Percentiles rank a stretch among this genome's conserved stretches.
phyloP scores from a whole-genome alignment of 2,888 invertebrate genomes.

The Orthosia gracilis region DNA sequence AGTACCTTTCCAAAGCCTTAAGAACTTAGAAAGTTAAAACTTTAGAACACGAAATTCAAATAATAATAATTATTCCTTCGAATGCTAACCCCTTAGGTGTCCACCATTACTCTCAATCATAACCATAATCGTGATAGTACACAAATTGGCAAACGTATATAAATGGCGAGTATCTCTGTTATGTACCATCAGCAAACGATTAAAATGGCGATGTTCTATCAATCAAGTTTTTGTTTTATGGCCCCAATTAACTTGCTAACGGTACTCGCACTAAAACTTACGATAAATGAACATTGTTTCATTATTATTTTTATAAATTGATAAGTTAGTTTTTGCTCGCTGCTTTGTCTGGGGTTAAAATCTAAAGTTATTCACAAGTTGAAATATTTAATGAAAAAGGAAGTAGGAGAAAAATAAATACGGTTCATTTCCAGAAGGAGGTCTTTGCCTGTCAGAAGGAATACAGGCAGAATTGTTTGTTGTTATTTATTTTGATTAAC shows the following conservation, averaged over 20 bases:
- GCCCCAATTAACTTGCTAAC: slow-evolving; percentile 63
- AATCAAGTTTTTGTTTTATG: slow-evolving; percentile 66
- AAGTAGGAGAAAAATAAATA: too few species aligned
- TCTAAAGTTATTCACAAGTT: too few species aligned
- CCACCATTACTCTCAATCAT: slow-evolving; percentile 55
- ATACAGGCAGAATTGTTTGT: too few species aligned
- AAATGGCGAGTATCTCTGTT: slow-evolving; percentile 50
- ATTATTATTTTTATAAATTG: slow-evolving; percentile 39
- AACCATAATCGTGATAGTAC: slow-evolving; percentile 54
- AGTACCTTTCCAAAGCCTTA: background rate
- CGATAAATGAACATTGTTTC: slow-evolving; percentile 65
- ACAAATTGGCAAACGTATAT: slow-evolving; percentile 63
- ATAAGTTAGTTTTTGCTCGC: background rate
- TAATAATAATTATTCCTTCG: slow-evolving; percentile 30
- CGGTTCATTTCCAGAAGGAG: too few species aligned
- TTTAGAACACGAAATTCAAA: slow-evolving; percentile 15
- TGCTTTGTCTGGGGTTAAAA: slow-evolving; percentile 24
- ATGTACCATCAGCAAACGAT: slow-evolving; percentile 47
- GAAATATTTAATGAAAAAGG: too few species aligned
- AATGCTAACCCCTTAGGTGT: slow-evolving; percentile 37
- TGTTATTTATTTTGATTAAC: too few species aligned
- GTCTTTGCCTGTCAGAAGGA: too few species aligned
- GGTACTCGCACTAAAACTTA: slow-evolving; percentile 67
- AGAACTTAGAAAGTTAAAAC: background rate
- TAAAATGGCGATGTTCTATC: slow-evolving; percentile 57